Base-by-base conservation (phyloP, 2,888 invertebrate species). In the Holacanthella duospinosa region DNA sequence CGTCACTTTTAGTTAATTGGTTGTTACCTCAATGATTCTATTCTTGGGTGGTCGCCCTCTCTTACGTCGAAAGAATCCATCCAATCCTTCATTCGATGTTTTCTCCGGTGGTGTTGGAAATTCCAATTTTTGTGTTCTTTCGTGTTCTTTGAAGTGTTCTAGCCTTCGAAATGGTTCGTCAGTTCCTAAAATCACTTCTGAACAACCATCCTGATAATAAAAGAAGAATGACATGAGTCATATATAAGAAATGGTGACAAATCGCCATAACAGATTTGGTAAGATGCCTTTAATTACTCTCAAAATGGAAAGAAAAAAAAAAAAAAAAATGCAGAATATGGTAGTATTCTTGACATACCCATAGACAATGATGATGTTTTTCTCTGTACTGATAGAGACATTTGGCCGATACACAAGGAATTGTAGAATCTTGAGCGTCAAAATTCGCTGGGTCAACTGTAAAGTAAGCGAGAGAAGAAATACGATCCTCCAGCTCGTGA, bases 21-120 rank as follows among this genome's bases (percentile, higher is more conserved):
- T n/a, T n/a, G n/a, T 66, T 68, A 78, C 78, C 82, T 93, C 92
- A 48, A 93, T 91, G 19, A 93, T 87, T 0, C 93, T 84, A 77
- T 95, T 95, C 80, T 96, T 96, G 19, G 95, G 95, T n/a, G 96
- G 96, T 66, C 96, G 82, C 55, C 96, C 95, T 29, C 95, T 83
- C 75, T 94, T 93, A 65, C 93, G 83, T 77, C 91, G 87, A 76
- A 93, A 93, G 85, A 93, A 89, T 60, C 91, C 91, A 77, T 93
- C 93, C 71, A 74, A 71, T 61, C 67, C 70, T 36, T 73, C 75
- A 43, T 70, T 70, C 77, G 70, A 83, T 83, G 29, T 19, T 48
- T 59, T 59, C 25, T 59, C 59, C 26, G 59, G 43, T 48, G 48
- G 48, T n/a, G 12, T 48, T 16, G 44, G 28, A 29, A 62, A 53